Evolutionary conservation across 2,113 vertebrate species (phyloP).

Genomic region (Clinocottus analis): DNA sequence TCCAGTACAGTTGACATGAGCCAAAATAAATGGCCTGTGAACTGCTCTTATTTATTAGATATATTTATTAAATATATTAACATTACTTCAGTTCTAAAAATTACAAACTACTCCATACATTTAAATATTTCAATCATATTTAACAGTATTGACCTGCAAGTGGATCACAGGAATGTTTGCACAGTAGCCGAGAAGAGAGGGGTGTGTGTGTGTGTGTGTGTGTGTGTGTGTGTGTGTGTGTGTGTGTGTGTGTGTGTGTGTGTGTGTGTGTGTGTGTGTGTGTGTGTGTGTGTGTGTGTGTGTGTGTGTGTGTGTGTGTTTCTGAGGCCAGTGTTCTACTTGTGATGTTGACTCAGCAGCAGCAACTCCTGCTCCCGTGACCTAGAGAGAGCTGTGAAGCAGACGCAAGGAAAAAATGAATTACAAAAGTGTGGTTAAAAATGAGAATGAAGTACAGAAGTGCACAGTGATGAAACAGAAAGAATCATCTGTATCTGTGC

Average conservation of each 20-base stretch:
- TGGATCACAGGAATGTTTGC: no score
- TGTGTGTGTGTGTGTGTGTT: constrained; percentile 34
- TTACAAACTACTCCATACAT: neutral
- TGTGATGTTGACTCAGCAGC: constrained; percentile 78
- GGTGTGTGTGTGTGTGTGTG: no score
- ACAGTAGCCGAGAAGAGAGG: no score
- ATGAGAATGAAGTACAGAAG: constrained; percentile 20
- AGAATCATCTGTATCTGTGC: neutral
- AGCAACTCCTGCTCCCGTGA: constrained; percentile 61
- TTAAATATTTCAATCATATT: neutral
- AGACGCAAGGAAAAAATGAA: constrained; percentile 46
- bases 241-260: no score
- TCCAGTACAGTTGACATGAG: no score
- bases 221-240: no score
- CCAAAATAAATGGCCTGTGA: neutral
- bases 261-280: neutral
- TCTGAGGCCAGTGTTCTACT: constrained; percentile 61
- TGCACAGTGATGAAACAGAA: constrained; percentile 11
- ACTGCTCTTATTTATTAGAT: no score
- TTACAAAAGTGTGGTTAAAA: constrained; percentile 35
- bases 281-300: neutral
- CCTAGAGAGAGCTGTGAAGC: constrained; percentile 55
- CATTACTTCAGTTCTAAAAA: neutral
- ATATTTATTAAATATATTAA: no score
- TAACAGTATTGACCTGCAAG: neutral